Conservation (phyloP, 2,888 invertebrate species). For the Rhamphomyia laevipes region DNA sequence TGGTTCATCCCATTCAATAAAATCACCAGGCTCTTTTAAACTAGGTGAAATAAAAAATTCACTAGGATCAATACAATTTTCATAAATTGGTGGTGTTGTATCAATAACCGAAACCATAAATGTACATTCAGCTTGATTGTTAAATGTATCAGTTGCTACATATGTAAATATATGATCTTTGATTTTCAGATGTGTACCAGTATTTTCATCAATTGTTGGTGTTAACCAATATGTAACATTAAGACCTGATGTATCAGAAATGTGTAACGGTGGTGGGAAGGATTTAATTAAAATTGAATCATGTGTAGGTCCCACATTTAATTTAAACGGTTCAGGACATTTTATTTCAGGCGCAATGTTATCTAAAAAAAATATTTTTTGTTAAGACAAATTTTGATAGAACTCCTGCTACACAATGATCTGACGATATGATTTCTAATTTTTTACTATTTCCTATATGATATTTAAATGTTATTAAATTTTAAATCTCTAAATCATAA, state of each 20-base stretch:
- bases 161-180: conserved; percentile 48
- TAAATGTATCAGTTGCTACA: conserved; percentile 47
- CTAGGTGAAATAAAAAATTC: conserved; percentile 47
- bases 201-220: conserved; percentile 40
- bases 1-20: conserved; percentile 41
- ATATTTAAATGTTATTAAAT: neutral
- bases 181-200: conserved; percentile 42
- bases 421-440: conserved; percentile 26
- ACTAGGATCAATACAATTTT: conserved; percentile 48
- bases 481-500: no score
- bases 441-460: neutral
- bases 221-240: conserved; percentile 45
- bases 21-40: conserved; percentile 30
- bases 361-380: conserved; percentile 3
- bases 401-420: conserved; percentile 1
- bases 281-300: conserved; percentile 8
- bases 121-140: conserved; percentile 48
- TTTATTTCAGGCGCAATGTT: conserved; percentile 11
- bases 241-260: conserved; percentile 45
- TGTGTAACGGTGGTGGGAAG: conserved; percentile 12
- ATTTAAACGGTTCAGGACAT: conserved; percentile 9
- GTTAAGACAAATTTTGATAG: neutral
- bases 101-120: conserved; percentile 47
- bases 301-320: conserved; percentile 8
- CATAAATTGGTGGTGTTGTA: conserved; percentile 43